Conservation (phyloP, 2,113 vertebrate genomes). For the Pomatorhinus ruficollis region DNA sequence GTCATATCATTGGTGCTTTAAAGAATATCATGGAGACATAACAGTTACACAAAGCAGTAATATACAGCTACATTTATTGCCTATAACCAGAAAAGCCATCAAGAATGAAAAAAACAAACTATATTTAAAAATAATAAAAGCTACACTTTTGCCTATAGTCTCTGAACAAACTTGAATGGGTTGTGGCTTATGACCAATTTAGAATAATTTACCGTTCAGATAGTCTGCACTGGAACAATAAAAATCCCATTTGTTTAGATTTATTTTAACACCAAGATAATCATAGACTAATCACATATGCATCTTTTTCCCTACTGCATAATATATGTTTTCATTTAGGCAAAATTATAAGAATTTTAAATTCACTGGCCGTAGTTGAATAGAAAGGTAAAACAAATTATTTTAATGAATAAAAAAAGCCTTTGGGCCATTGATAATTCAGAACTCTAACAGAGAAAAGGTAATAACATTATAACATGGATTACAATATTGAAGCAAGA, state of each 20-base stretch:
- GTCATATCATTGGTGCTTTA: not conserved
- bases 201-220: slow-evolving; percentile 41
- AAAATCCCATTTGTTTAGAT: slow-evolving; percentile 53
- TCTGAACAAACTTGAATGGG: not conserved
- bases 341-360: slow-evolving; percentile 49
- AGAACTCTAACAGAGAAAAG: not conserved
- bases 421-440: not conserved
- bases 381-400: slow-evolving; percentile 46
- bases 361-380: slow-evolving; percentile 13
- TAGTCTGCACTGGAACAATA: slow-evolving; percentile 41
- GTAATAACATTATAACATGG: not conserved
- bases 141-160: not conserved
- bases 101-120: not conserved
- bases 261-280: slow-evolving; percentile 53
- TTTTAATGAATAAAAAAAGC: slow-evolving; percentile 46
- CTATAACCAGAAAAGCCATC: not conserved
- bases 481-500: not conserved
- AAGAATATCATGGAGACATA: not conserved
- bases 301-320: slow-evolving; percentile 27
- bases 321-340: slow-evolving; percentile 51
- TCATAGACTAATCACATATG: slow-evolving; percentile 28
- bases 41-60: not conserved
- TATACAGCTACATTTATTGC: not conserved
- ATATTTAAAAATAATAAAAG: slow-evolving; percentile 43
- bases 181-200: slow-evolving; percentile 32